Conservation (phyloP, 37 sponge, comb jelly and placozoan genomes). For the Geodia barretti region DNA sequence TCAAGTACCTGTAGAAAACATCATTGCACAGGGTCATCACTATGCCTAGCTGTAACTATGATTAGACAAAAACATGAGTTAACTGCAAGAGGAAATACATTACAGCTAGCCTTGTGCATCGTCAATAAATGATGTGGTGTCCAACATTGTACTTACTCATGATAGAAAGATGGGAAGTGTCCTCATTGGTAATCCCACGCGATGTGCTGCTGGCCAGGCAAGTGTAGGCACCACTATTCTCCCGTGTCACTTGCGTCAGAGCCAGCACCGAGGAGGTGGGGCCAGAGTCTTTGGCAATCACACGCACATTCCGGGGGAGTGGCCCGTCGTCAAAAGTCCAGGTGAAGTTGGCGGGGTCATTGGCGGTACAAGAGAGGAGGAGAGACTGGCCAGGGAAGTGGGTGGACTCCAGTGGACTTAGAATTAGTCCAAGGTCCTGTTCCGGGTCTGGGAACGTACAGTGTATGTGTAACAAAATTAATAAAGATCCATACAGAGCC, state of each 20-base stretch:
- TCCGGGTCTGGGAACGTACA: conserved; percentile 9
- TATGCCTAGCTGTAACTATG: too few relatives aligned
- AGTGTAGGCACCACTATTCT: conserved; percentile 27
- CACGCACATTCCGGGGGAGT: conserved; percentile 4
- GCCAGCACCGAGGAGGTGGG: conserved; percentile 4
- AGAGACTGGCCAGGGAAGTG: conserved; percentile 6
- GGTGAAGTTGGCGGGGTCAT: background rate
- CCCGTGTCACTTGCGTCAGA: background rate
- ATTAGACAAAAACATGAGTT: too few relatives aligned
- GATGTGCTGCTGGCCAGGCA: conserved; percentile 24
- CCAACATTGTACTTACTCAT: conserved; percentile 23
- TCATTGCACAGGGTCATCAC: too few relatives aligned
- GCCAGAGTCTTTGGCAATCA: background rate
- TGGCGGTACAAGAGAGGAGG: conserved; percentile 4
- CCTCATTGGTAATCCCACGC: conserved; percentile 7
- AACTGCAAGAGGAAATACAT: too few relatives aligned
- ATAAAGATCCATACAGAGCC: too few relatives aligned
- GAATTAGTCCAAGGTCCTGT: conserved; percentile 18
- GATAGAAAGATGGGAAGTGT: conserved; percentile 22
- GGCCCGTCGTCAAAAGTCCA: conserved; percentile 40
- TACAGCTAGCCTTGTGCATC: too few relatives aligned
- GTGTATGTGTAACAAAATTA: background rate
- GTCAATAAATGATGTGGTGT: too few relatives aligned
- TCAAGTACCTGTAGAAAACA: too few relatives aligned
- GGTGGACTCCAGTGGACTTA: conserved; percentile 10